Conservation (phyloP, 1,140 invertebrate genomes). For the Drosophila bifasciata region DNA sequence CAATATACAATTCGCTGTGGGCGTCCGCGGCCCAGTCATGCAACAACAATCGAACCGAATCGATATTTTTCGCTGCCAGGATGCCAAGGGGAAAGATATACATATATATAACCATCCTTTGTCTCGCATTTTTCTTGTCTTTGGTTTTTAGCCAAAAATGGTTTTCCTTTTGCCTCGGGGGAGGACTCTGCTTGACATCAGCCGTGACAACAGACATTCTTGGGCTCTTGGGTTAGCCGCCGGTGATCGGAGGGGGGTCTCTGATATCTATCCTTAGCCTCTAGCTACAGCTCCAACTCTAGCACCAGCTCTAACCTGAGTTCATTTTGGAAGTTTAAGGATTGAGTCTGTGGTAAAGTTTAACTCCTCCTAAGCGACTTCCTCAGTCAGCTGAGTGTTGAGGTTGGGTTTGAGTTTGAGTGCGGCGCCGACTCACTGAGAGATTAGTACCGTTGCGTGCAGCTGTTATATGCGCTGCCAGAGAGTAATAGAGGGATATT, state of each 20-base stretch:
- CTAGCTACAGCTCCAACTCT: too few species aligned
- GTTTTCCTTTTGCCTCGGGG: slow-evolving; percentile 20
- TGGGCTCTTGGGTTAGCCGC: too few species aligned
- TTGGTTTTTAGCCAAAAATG: slow-evolving; percentile 37
- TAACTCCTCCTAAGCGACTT: background rate
- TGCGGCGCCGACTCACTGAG: slow-evolving; percentile 43
- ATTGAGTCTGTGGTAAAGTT: slow-evolving; percentile 61
- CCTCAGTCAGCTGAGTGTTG: slow-evolving; percentile 55
- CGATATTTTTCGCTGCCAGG: slow-evolving; percentile 68
- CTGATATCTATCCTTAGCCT: too few species aligned
- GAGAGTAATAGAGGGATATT: background rate
- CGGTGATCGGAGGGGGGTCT: too few species aligned
- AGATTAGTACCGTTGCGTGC: background rate
- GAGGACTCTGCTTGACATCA: background rate
- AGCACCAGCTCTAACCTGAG: background rate
- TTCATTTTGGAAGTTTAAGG: slow-evolving; percentile 41
- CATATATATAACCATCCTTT: background rate
- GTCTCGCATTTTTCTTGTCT: slow-evolving; percentile 52
- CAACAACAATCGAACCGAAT: slow-evolving; percentile 63
- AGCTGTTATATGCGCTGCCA: slow-evolving; percentile 1
- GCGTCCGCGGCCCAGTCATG: slow-evolving; percentile 11
- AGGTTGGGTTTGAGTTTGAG: slow-evolving; percentile 39
- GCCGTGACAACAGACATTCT: too few species aligned
- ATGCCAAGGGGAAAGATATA: background rate
- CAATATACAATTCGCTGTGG: slow-evolving; percentile 60